Conservation (phyloP, 2,888 invertebrate species). For the Stramonita haemastoma region DNA sequence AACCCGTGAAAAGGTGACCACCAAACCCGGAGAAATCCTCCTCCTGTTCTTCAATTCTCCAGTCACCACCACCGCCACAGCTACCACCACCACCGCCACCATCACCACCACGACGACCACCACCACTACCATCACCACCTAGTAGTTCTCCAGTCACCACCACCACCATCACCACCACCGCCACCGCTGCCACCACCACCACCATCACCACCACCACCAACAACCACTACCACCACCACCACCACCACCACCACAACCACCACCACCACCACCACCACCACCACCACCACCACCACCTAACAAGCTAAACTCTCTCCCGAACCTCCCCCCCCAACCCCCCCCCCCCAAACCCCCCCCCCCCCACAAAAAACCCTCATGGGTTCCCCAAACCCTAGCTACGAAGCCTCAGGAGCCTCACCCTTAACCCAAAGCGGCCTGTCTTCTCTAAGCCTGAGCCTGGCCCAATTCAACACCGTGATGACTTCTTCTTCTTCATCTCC, state of each 20-base stretch:
- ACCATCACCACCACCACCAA: no score
- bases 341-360: background rate
- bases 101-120: no score
- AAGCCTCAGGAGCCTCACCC: background rate
- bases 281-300: background rate
- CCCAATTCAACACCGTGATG: background rate
- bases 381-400: background rate
- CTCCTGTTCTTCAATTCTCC: no score
- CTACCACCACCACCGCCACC: no score
- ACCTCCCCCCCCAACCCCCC: background rate
- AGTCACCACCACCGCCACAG: no score
- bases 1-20: no score
- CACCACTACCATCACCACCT: no score
- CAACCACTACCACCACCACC: background rate
- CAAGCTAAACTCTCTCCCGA: background rate
- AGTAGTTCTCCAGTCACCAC: no score
- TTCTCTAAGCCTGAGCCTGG: constrained; percentile 16
- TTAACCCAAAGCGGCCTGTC: background rate
- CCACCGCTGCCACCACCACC: no score
- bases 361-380: background rate
- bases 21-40: no score
- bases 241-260: background rate
- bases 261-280: background rate
- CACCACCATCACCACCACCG: no score
- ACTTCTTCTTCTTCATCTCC: background rate